Base-by-base conservation (phyloP, 1,140 invertebrate species). In the Coenobita brevimanus region DNA sequence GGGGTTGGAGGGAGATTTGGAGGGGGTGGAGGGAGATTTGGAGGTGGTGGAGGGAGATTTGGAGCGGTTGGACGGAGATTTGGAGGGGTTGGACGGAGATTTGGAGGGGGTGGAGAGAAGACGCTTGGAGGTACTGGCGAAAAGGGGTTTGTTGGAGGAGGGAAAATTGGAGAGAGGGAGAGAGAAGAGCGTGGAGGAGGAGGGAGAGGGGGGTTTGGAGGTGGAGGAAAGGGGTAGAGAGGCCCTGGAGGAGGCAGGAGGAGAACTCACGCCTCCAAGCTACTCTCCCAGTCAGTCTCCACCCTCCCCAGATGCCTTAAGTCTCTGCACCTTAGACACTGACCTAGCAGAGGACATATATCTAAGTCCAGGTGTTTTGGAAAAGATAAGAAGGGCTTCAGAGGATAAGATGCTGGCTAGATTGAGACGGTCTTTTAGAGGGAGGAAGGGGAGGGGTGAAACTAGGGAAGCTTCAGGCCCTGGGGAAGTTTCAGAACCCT, bases 381-480 rank as follows among this genome's bases (percentile, higher is more conserved):
- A 76, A 21, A 71, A 84, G 46, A 30, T 89, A 62, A 64, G 75
- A 38, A 30, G 75, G 36, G 57, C 89, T 54, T 88, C 89, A 8
- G 89, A 90, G 41, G 89, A 89, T 10, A 90, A 89, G 62, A 90
- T 90, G 89, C 33, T 90, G 57, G 89, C 89, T 46, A 89, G 88
- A 41, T 80, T 90, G 21, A 62, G 89, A 33, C 82, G 83, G 50
- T 90, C 89, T 21, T 90, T 90, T 75, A 86, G 89, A 10, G 67
- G 85, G 38, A 90, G 89, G 54, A 90, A 89, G 60, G 89, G 86
- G 13, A 90, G 89, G 73, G 54, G 78, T 10, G 24, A 76, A 6
- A 15, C 81, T 3, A 43, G 1, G n/a, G 2, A 38, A 21, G 36
- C 30, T 24, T 33, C 30, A 3, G 30, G n/a, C n/a, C 27, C 81